Percentiles rank a stretch among this genome's conserved stretches.
Conservation (phyloP, 1,140 invertebrate genomes). For the Drosophila truncata region DNA sequence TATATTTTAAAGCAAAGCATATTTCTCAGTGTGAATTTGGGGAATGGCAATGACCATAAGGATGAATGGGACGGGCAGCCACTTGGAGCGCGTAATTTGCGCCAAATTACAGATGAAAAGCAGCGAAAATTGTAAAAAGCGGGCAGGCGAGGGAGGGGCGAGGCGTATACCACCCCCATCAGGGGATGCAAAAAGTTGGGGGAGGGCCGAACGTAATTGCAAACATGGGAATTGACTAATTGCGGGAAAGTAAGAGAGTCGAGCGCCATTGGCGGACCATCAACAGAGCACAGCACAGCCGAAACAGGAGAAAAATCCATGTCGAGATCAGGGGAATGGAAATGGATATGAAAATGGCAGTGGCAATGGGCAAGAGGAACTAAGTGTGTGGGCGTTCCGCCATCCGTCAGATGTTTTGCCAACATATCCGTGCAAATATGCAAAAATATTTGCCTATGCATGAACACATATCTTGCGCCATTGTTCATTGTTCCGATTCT, state of each 20-base stretch:
- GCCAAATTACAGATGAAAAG: conserved; percentile 70
- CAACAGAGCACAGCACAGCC: conserved; percentile 1
- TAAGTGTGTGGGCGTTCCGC: conserved; percentile 29
- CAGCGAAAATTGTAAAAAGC: conserved; percentile 64
- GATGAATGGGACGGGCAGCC: conserved; percentile 24
- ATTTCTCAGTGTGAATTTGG: conserved; percentile 1
- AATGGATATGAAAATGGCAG: background rate
- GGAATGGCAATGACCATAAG: background rate
- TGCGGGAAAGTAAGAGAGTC: conserved; percentile 52
- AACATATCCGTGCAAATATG: conserved; percentile 60
- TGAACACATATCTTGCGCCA: background rate
- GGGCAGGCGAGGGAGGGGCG: conserved; percentile 15
- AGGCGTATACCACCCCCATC: background rate
- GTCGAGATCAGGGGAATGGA: conserved; percentile 2
- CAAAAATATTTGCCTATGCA: conserved; percentile 51
- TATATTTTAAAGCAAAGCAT: background rate
- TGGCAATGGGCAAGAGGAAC: background rate
- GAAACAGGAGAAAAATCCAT: background rate
- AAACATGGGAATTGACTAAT: conserved; percentile 73
- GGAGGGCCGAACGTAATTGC: conserved; percentile 41
- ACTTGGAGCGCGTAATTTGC: conserved; percentile 64
- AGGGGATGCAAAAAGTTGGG: conserved; percentile 23
- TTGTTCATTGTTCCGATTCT: conserved; percentile 16
- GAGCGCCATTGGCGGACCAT: conserved; percentile 39
- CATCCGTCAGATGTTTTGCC: conserved; percentile 66